Evolutionary conservation across 2,113 vertebrate genomes (phyloP).

Genomic region (Melanerpes formicivorus): DNA sequence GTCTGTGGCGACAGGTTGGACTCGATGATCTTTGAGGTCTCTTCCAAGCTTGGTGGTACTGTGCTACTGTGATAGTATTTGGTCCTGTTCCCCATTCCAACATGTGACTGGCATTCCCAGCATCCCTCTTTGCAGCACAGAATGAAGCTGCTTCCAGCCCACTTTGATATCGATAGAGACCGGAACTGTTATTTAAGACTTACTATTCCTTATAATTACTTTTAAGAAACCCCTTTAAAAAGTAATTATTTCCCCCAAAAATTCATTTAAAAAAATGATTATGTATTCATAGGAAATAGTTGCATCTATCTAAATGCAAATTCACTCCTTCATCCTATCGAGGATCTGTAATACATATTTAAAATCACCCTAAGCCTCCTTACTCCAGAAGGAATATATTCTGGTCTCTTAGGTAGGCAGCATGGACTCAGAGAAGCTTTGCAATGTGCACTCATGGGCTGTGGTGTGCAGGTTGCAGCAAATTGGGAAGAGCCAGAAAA

Average conservation of each 20-base stretch:
- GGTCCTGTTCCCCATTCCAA: background rate
- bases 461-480: background rate
- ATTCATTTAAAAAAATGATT: background rate
- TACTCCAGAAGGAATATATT: background rate
- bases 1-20: no score
- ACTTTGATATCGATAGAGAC: background rate
- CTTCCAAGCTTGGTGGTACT: no score
- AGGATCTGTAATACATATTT: background rate
- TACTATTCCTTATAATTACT: background rate
- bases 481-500: background rate
- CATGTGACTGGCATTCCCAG: background rate
- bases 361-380: background rate
- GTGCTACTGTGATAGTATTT: background rate
- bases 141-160: background rate
- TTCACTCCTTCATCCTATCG: background rate
- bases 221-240: background rate
- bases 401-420: background rate
- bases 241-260: background rate
- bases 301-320: slow-evolving; percentile 37
- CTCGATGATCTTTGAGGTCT: no score
- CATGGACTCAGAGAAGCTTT: background rate
- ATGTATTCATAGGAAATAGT: background rate
- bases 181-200: background rate
- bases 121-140: background rate
- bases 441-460: background rate